Evolutionary conservation across 2,113 vertebrate genomes (phyloP).

Genomic region (Grammomys surdaster): DNA sequence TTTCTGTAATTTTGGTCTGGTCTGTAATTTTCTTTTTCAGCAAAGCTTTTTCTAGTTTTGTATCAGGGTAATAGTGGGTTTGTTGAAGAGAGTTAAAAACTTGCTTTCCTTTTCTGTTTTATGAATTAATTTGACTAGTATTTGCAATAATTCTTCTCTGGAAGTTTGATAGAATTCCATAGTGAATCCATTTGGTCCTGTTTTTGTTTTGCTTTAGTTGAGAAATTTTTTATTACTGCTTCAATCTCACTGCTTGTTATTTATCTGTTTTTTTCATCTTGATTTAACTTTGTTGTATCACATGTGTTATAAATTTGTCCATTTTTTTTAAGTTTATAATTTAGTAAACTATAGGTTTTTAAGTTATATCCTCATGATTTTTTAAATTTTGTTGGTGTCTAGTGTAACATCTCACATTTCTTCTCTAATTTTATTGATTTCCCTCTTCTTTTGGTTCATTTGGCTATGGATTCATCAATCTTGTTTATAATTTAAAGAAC

Average conservation of each 20-base stretch:
- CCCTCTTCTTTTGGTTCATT: neutral
- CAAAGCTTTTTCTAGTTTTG: neutral
- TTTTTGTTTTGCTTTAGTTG: neutral
- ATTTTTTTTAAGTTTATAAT: neutral
- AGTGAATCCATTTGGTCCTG: neutral
- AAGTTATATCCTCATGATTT: neutral
- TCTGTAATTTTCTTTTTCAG: neutral
- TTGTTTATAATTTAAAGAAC: neutral
- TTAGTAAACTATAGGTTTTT: neutral
- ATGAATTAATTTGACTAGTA: neutral
- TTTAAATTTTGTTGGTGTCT: neutral
- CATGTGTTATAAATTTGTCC: neutral
- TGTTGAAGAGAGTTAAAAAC: neutral
- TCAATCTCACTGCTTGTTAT: neutral
- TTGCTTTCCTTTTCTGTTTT: neutral
- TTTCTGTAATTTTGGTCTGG: neutral
- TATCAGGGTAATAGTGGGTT: neutral
- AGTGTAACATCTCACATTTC: neutral
- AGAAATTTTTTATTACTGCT: neutral
- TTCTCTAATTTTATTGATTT: neutral
- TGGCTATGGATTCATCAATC: neutral
- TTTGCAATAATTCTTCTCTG: neutral
- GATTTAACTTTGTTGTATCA: neutral
- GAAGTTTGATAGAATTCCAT: neutral
- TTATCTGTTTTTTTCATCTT: neutral